Evolutionary conservation across 2,113 vertebrate species (phyloP).

Genomic region (Leiothrix lutea): DNA sequence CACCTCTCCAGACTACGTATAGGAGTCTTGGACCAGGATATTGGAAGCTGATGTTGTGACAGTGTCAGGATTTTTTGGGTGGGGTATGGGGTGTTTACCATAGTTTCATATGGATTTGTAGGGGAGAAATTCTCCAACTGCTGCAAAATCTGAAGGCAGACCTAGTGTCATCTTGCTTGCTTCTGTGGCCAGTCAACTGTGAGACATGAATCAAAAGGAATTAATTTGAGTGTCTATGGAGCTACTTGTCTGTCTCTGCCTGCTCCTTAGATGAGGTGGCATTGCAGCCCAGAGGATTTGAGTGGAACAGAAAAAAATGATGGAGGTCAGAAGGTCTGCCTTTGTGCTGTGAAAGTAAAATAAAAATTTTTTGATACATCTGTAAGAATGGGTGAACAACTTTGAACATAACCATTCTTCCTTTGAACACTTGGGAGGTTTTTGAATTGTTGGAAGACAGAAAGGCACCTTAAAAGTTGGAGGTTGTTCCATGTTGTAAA

Average conservation of each 20-base stretch:
- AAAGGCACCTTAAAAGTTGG: not conserved
- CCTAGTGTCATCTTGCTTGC: not conserved
- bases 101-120: not conserved
- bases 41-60: not conserved
- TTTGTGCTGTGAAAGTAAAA: not conserved
- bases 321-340: not conserved
- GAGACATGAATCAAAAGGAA: not conserved
- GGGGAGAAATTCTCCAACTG: not conserved
- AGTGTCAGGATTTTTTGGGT: not conserved
- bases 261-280: not conserved
- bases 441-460: not conserved
- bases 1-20: not conserved
- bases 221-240: not conserved
- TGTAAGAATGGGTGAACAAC: not conserved
- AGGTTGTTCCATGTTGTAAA: not conserved
- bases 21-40: not conserved
- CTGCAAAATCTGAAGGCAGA: not conserved
- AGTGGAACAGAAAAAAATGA: not conserved
- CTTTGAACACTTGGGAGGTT: not conserved
- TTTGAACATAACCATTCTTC: not conserved
- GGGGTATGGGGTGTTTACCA: not conserved
- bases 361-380: not conserved
- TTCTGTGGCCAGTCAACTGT: not conserved
- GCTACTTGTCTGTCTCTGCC: not conserved
- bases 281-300: not conserved